Evolutionary conservation across 2,888 invertebrate genomes (phyloP).

Genomic region (Aricia artaxerxes): DNA sequence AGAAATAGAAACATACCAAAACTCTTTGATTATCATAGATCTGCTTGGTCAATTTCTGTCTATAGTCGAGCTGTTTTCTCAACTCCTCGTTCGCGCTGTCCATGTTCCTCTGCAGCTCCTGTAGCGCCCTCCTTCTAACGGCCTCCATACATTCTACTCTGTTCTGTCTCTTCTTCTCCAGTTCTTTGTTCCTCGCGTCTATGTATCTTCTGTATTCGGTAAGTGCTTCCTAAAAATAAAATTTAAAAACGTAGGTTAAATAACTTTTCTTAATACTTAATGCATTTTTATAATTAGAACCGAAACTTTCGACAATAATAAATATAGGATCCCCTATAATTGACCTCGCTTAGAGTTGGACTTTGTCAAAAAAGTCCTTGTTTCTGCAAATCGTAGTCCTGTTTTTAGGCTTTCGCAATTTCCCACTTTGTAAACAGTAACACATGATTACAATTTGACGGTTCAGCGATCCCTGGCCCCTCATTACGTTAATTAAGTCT

Average conservation of each 20-base stretch:
- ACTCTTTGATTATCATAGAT: conserved; percentile 59
- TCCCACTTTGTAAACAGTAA: not conserved
- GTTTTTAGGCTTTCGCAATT: not conserved
- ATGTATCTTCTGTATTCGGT: conserved; percentile 61
- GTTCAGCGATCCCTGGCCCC: conserved; percentile 8
- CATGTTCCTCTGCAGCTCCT: conserved; percentile 56
- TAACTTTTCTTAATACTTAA: too few species aligned
- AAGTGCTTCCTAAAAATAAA: conserved; percentile 52
- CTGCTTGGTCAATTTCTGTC: conserved; percentile 57
- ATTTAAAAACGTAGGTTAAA: too few species aligned
- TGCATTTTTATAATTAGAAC: too few species aligned
- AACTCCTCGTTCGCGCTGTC: conserved; percentile 59
- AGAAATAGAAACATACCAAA: conserved; percentile 48
- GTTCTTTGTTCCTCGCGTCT: conserved; percentile 50
- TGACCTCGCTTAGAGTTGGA: too few species aligned
- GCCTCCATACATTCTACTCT: conserved; percentile 54
- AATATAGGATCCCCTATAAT: too few species aligned
- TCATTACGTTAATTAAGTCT: conserved; percentile 23
- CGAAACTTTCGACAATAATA: too few species aligned
- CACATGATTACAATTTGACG: not conserved
- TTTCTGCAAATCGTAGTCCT: too few species aligned
- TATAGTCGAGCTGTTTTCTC: conserved; percentile 60
- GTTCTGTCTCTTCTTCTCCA: conserved; percentile 51
- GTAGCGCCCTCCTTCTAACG: conserved; percentile 57
- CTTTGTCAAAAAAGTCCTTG: too few species aligned